phyloP scores from a whole-genome alignment of 1,140 invertebrate genomes.

The Maconellicoccus hirsutus region DNA sequence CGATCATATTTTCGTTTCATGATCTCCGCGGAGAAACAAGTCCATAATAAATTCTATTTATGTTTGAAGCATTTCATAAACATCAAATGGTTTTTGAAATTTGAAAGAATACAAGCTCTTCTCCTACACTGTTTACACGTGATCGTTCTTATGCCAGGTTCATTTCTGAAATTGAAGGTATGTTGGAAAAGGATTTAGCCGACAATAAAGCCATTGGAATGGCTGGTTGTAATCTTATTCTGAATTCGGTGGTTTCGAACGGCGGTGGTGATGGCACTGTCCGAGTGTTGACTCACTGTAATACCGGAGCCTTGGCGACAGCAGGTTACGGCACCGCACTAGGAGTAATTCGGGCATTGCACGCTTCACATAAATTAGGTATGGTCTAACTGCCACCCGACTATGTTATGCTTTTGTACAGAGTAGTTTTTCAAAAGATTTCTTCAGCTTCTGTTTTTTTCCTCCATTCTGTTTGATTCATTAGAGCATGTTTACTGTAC shows the following conservation, averaged over 20 bases:
- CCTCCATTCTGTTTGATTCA: too few species aligned
- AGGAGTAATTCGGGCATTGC: conserved; percentile 78
- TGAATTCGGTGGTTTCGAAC: conserved; percentile 34
- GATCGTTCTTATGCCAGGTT: conserved; percentile 44
- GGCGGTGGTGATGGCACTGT: conserved; percentile 36
- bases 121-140: background rate
- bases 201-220: conserved; percentile 78
- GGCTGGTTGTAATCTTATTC: conserved; percentile 65
- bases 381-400: too few species aligned
- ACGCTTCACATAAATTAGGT: conserved; percentile 60
- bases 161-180: conserved; percentile 57
- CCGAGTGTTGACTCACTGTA: conserved; percentile 87
- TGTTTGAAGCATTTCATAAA: too few species aligned
- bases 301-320: conserved; percentile 94
- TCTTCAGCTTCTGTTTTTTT: background rate
- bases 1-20: too few species aligned
- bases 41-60: too few species aligned
- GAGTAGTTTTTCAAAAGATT: background rate
- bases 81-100: too few species aligned
- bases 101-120: conserved; percentile 8
- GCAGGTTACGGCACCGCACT: conserved; percentile 94
- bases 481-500: conserved; percentile 89
- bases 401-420: too few species aligned
- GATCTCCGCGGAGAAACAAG: too few species aligned
- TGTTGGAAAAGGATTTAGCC: conserved; percentile 71